These are phyloP conservation scores for Cetonia aurata DNA, from an alignment of 2,888 invertebrate species.

Conservation along the genomic window DNA sequence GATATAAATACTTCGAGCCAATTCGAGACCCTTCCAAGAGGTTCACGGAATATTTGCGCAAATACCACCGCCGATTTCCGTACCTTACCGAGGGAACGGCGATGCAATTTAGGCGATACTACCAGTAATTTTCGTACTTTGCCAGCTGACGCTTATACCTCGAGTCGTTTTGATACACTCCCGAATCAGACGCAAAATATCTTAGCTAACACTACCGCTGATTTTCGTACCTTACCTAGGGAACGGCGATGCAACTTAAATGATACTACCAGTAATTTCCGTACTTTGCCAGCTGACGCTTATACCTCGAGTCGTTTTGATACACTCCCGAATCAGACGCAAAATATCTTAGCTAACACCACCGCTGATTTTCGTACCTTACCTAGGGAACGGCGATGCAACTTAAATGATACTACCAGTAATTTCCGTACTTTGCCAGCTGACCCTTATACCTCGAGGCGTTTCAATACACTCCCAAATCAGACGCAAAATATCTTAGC, in stretches of 20 bases:
- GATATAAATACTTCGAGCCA: neutral
- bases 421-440: too few species aligned
- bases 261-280: slow-evolving; percentile 3
- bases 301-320: too few species aligned
- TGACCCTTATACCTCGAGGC: too few species aligned
- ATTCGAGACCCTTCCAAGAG: neutral
- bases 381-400: neutral
- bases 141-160: neutral
- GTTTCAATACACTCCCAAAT: neutral
- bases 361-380: neutral
- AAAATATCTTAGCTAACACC: too few species aligned
- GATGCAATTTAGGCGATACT: neutral
- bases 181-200: neutral
- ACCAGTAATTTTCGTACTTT: neutral
- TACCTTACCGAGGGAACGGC: too few species aligned
- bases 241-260: neutral
- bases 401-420: too few species aligned
- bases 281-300: too few species aligned
- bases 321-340: too few species aligned
- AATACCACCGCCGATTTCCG: neutral
- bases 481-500: neutral
- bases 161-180: neutral
- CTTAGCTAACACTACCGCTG: neutral
- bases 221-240: neutral
- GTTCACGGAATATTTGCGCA: neutral